Conservation (phyloP, 2,113 vertebrate genomes). For the Camelus bactrianus region DNA sequence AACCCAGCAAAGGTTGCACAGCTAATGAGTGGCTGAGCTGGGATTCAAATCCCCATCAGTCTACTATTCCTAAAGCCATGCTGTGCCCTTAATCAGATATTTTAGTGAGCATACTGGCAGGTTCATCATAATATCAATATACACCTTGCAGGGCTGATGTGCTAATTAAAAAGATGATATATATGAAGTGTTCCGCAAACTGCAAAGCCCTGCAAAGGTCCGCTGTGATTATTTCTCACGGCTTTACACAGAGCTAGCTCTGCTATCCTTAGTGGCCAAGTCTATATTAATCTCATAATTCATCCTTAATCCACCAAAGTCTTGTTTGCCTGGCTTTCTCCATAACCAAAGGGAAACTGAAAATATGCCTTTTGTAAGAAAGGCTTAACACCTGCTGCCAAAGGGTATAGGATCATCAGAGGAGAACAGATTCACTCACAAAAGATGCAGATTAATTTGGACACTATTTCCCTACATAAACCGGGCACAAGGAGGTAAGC, state of each 20-base stretch:
- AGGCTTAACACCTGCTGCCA: constrained; percentile 67
- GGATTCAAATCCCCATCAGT: constrained; percentile 18
- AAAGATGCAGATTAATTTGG: constrained; percentile 65
- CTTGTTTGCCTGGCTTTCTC: constrained; percentile 35
- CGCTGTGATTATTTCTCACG: neutral
- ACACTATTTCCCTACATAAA: constrained; percentile 61
- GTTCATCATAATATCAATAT: neutral
- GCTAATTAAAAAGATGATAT: constrained; percentile 23
- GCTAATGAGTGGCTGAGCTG: neutral
- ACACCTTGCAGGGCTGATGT: neutral
- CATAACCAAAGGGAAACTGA: constrained; percentile 27
- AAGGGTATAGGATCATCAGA: constrained; percentile 40
- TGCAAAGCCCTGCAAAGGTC: neutral
- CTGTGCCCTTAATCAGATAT: constrained; percentile 32
- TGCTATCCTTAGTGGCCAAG: constrained; percentile 7
- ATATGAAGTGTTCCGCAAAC: neutral
- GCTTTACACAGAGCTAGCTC: neutral
- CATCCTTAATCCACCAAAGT: constrained; percentile 46
- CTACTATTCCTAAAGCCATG: neutral
- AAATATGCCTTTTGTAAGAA: constrained; percentile 55
- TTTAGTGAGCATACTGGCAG: neutral
- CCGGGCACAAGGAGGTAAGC: constrained; percentile 46
- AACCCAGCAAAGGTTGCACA: constrained; percentile 48
- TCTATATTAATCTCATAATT: constrained; percentile 73
- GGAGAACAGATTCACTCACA: neutral